phyloP scores from a whole-genome alignment of 2,113 vertebrate species.

The Ovis canadensis region DNA sequence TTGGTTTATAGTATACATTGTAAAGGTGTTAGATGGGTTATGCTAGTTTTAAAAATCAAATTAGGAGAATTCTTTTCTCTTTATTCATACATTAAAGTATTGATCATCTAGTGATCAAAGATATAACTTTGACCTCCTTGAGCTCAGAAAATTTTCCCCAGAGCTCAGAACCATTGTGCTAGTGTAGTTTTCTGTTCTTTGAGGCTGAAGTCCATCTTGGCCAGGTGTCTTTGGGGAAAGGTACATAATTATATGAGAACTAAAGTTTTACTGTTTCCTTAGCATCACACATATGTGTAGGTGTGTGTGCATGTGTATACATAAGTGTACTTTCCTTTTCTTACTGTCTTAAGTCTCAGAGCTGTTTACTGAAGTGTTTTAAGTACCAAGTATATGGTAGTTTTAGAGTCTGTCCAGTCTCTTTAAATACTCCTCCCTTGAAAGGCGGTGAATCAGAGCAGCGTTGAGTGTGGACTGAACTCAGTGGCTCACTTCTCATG shows the following conservation, averaged over 20 bases:
- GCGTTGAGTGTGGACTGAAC: neutral
- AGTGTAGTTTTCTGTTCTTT: neutral
- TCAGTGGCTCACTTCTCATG: neutral
- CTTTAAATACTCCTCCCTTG: neutral
- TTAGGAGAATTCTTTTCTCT: neutral
- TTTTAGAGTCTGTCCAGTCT: neutral
- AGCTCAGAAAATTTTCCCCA: neutral
- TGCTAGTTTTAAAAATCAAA: neutral
- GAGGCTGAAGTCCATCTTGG: neutral
- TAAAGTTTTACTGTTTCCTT: neutral
- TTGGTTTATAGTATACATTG: neutral
- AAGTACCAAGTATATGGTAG: neutral
- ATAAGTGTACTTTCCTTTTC: neutral
- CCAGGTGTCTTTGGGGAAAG: neutral
- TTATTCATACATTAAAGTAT: neutral
- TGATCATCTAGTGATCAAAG: neutral
- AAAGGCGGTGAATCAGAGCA: neutral
- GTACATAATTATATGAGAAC: neutral
- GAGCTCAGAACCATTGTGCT: neutral
- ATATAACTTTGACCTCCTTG: neutral
- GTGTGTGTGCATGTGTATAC: neutral
- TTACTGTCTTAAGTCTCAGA: neutral
- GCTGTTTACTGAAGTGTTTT: neutral
- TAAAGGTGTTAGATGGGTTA: neutral
- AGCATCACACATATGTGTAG: neutral